Conservation (phyloP, 2,113 vertebrate species). For the Scomber scombrus region DNA sequence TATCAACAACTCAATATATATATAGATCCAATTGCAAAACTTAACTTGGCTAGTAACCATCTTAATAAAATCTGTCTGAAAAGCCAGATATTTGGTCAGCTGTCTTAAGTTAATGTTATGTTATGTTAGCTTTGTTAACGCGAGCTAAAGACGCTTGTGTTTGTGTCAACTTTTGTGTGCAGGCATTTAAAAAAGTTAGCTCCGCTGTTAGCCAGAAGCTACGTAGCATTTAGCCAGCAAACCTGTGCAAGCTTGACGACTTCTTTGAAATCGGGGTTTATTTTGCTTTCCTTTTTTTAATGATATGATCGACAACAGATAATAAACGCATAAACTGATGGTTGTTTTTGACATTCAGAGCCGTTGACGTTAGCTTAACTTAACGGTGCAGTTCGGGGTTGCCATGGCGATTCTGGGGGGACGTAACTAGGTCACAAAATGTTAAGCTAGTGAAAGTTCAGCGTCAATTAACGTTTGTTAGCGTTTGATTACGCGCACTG, state of each 20-base stretch:
- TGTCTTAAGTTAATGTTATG: neutral
- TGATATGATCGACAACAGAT: neutral
- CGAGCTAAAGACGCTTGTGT: neutral
- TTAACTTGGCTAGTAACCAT: slow-evolving; percentile 50
- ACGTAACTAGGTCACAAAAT: slow-evolving; percentile 37
- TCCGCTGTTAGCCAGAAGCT: slow-evolving; percentile 22
- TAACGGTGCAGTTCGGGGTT: slow-evolving; percentile 15
- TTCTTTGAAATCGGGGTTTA: neutral
- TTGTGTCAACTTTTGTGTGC: slow-evolving; percentile 43
- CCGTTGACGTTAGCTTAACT: neutral
- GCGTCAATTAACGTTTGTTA: neutral
- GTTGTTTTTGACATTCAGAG: neutral
- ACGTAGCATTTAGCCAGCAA: slow-evolving; percentile 25
- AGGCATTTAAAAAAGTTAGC: slow-evolving; percentile 51
- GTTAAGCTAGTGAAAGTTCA: slow-evolving; percentile 31
- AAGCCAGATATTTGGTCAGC: slow-evolving; percentile 10
- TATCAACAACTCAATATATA: neutral
- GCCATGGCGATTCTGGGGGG: slow-evolving; percentile 61
- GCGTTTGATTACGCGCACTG: neutral
- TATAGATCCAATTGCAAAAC: slow-evolving; percentile 1
- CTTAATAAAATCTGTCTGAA: slow-evolving; percentile 23
- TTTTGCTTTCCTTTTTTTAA: neutral
- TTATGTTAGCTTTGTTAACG: neutral
- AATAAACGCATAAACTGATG: too few species aligned
- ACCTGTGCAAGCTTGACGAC: neutral